Conservation (phyloP, 2,797 vertebrate genomes). For the Catharus ustulatus region DNA sequence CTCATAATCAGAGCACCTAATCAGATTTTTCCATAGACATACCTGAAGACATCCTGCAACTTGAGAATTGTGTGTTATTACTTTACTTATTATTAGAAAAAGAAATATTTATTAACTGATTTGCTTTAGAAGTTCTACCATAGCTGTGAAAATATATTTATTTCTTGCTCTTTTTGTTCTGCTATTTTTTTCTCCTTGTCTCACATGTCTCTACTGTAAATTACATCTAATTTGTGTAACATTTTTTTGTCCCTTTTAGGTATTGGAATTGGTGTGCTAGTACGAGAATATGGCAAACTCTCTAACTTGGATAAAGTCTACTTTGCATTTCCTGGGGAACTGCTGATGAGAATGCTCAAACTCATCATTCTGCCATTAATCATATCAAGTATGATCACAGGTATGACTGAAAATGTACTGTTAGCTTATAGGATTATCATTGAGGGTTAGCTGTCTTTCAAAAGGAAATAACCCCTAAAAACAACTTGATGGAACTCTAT, state of each 20-base stretch:
- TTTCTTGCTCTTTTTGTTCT: neutral
- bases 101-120: neutral
- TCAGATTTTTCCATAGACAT: neutral
- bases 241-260: slow-evolving; percentile 76
- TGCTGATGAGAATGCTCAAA: slow-evolving; percentile 98
- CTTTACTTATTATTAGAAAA: neutral
- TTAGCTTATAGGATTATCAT: neutral
- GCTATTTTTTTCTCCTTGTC: neutral
- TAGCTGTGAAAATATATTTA: neutral
- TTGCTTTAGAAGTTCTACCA: neutral
- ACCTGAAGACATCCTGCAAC: neutral
- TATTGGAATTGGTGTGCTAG: slow-evolving; percentile 85
- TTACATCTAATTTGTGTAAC: neutral
- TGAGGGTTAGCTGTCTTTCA: neutral
- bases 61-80: neutral
- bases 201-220: neutral
- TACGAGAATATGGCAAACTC: slow-evolving; percentile 87
- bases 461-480: neutral
- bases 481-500: neutral
- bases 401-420: slow-evolving; percentile 68
- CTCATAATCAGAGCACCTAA: neutral
- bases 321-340: slow-evolving; percentile 94
- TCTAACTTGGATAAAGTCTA: slow-evolving; percentile 91
- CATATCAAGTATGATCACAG: slow-evolving; percentile 98
- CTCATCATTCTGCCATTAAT: slow-evolving; percentile 95